Evolutionary conservation across 2,113 vertebrate genomes (phyloP).

Genomic region (Semnornis frantzii): DNA sequence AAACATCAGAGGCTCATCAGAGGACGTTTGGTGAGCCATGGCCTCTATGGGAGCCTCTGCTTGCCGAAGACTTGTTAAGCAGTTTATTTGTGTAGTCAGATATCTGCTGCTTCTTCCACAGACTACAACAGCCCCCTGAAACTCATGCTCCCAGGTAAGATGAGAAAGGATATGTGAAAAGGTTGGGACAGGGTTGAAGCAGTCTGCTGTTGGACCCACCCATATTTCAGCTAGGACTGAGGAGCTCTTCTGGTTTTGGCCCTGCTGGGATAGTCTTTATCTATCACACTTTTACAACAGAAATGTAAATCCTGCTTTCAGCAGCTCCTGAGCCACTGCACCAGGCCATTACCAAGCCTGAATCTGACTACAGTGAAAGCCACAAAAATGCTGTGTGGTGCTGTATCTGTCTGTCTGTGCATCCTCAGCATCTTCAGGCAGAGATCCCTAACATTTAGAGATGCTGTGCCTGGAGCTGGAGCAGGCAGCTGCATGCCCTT

Average conservation of each 20-base stretch:
- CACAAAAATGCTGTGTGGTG: neutral
- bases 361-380: neutral
- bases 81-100: neutral
- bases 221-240: neutral
- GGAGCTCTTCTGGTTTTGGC: neutral
- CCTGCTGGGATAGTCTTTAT: neutral
- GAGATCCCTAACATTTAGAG: neutral
- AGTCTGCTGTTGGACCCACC: neutral
- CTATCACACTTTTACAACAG: neutral
- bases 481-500: accelerated
- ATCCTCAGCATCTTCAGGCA: neutral
- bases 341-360: neutral
- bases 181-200: neutral
- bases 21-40: neutral
- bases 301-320: neutral
- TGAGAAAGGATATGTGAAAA: neutral
- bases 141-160: neutral
- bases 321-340: neutral
- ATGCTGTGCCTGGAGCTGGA: neutral
- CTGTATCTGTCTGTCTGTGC: neutral
- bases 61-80: neutral
- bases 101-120: neutral
- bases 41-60: neutral
- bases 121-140: neutral
- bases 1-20: neutral